Evolutionary conservation across 2,113 vertebrate genomes (phyloP).

Genomic region (Sapajus apella): DNA sequence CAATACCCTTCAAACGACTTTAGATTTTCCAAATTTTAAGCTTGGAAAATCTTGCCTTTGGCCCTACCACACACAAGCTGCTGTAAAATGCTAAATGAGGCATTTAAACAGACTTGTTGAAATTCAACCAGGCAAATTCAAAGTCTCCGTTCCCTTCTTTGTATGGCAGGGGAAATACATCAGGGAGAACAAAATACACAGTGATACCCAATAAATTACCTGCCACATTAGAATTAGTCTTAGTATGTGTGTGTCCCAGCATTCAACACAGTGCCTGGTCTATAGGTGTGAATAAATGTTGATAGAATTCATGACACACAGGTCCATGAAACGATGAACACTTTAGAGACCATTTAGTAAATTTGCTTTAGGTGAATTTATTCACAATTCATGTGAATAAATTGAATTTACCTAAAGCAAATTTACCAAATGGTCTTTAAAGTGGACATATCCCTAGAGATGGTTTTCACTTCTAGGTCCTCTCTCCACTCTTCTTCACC

Average conservation of each 20-base stretch:
- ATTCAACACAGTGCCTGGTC: neutral
- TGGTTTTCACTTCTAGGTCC: neutral
- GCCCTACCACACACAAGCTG: slow-evolving; percentile 73
- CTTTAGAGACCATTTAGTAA: too few species aligned
- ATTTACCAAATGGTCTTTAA: neutral
- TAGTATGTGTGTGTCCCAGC: neutral
- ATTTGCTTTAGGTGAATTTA: too few species aligned
- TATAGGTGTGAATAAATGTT: neutral
- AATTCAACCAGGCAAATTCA: slow-evolving; percentile 75
- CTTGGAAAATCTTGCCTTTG: slow-evolving; percentile 73
- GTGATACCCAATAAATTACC: slow-evolving; percentile 43
- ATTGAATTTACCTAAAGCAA: neutral
- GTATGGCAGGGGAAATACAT: slow-evolving; percentile 48
- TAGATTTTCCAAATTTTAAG: slow-evolving; percentile 63
- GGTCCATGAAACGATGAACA: too few species aligned
- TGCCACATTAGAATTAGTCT: neutral
- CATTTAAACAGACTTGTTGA: slow-evolving; percentile 78
- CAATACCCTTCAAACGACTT: slow-evolving; percentile 62
- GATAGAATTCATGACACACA: neutral
- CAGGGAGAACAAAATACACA: slow-evolving; percentile 33
- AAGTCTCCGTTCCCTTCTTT: slow-evolving; percentile 52
- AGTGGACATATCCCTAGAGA: neutral
- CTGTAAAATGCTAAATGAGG: slow-evolving; percentile 77
- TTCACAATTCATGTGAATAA: neutral
- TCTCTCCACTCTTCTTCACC: neutral